phyloP scores from a whole-genome alignment of 2,797 vertebrate genomes.

The Eidolon dupreanum region DNA sequence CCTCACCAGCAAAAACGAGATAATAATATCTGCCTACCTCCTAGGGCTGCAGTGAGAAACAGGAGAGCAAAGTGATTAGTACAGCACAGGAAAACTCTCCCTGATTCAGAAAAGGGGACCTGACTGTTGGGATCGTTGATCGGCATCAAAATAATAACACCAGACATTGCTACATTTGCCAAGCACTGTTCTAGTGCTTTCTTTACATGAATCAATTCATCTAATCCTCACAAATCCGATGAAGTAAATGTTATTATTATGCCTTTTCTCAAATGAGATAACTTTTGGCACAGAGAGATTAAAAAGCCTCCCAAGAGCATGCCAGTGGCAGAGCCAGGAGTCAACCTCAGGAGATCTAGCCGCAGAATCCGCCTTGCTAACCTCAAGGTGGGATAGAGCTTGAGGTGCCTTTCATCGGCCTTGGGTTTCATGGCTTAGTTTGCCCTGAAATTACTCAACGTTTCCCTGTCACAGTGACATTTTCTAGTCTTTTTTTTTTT shows the following conservation, averaged over 20 bases:
- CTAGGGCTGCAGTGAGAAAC: background rate
- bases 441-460: background rate
- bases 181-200: rapidly evolving
- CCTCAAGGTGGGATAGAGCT: rapidly evolving
- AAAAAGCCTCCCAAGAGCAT: background rate
- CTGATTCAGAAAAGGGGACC: background rate
- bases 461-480: background rate
- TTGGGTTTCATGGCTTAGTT: background rate
- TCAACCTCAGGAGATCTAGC: background rate
- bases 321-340: background rate
- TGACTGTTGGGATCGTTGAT: background rate
- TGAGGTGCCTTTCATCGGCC: rapidly evolving
- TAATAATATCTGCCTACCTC: background rate
- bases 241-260: background rate
- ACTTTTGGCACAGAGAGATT: background rate
- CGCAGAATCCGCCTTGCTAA: rapidly evolving
- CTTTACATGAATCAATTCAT: background rate
- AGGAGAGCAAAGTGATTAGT: rapidly evolving
- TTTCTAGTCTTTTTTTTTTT: background rate
- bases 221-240: background rate
- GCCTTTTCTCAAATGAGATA: background rate
- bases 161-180: background rate
- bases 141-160: background rate
- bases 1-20: background rate
- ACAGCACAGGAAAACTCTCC: background rate